Evolutionary conservation across 2,797 vertebrate species (phyloP).

Genomic region (Amblyraja radiata): DNA sequence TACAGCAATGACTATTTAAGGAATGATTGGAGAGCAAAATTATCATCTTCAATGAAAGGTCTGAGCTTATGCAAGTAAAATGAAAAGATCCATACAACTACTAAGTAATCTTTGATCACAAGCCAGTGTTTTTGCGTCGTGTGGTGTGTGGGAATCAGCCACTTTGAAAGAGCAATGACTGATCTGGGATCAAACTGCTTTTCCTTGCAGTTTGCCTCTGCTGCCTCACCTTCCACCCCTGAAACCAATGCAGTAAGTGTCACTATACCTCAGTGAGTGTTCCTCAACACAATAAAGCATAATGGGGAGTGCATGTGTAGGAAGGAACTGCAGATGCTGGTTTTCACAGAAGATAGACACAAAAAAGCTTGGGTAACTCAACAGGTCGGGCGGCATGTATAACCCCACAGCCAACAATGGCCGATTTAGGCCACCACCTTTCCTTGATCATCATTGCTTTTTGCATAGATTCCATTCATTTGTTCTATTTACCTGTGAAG

Average conservation of each 20-base stretch:
- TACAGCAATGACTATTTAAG: constrained; percentile 22
- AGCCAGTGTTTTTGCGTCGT: neutral
- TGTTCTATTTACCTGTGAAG: neutral
- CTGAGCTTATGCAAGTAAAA: neutral
- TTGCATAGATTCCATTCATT: too few species aligned
- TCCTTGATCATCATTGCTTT: too few species aligned
- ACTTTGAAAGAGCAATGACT: neutral
- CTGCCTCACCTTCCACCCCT: neutral
- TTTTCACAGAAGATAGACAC: too few species aligned
- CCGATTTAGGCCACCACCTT: too few species aligned
- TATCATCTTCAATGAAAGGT: neutral
- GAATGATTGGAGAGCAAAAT: constrained; percentile 6
- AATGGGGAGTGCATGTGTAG: neutral
- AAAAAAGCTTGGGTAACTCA: too few species aligned
- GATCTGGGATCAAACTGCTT: neutral
- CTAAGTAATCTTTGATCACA: neutral
- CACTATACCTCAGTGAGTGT: too few species aligned
- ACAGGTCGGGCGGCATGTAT: too few species aligned
- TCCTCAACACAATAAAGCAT: neutral
- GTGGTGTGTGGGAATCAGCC: neutral
- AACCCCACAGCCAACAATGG: too few species aligned
- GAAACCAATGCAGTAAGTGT: neutral
- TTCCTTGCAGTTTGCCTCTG: neutral
- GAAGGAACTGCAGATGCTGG: too few species aligned
- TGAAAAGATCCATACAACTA: neutral